Evolutionary conservation across 2,113 vertebrate species (phyloP).

Genomic region (Pterocles gutturalis): DNA sequence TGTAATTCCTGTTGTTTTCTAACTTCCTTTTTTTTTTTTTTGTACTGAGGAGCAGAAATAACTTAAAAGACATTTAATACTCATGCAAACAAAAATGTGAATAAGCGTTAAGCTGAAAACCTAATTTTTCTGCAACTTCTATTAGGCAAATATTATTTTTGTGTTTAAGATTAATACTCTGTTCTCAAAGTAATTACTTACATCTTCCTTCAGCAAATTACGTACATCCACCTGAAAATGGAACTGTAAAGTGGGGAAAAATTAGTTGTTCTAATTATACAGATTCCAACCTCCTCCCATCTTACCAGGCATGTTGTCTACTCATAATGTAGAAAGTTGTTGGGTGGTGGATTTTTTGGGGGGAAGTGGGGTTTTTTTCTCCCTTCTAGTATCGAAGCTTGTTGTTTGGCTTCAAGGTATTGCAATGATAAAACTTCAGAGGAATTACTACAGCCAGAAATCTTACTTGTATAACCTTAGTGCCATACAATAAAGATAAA

Average conservation of each 20-base stretch:
- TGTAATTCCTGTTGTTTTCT: not conserved
- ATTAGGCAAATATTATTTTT: not conserved
- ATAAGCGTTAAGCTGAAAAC: not conserved
- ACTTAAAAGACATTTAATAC: not conserved
- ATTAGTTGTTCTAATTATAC: not conserved
- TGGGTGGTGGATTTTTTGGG: not conserved
- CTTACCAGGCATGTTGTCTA: not conserved
- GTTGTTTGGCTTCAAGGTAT: not conserved
- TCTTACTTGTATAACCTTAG: not conserved
- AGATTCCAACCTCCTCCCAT: not conserved
- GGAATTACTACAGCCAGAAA: not conserved
- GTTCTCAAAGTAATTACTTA: not conserved
- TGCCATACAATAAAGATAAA: not conserved
- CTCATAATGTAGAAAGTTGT: not conserved
- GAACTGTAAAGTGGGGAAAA: not conserved
- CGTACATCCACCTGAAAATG: not conserved
- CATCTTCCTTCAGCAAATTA: not conserved
- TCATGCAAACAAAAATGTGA: not conserved
- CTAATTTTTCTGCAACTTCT: not conserved
- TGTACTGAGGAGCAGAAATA: not conserved
- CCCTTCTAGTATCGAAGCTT: not conserved
- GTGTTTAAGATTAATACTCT: not conserved
- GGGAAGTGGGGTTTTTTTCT: not conserved
- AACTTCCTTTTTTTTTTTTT: not conserved
- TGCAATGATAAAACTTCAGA: not conserved